Percentiles rank a stretch among this genome's conserved stretches.
Evolutionary conservation across 2,888 invertebrate genomes (phyloP).

Genomic region (Cecidostiba fungosa): DNA sequence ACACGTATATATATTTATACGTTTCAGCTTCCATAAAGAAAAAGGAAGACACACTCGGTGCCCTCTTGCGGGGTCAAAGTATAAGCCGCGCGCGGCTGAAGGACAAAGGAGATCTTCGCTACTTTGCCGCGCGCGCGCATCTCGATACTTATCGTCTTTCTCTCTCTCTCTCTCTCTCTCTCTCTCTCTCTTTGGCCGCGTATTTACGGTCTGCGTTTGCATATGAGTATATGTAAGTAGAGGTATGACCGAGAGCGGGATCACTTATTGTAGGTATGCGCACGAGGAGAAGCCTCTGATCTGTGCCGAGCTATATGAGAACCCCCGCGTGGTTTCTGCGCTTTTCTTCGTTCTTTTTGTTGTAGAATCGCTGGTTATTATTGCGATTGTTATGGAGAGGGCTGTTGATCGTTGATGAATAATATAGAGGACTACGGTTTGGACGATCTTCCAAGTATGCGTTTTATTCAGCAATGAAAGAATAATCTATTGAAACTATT

Average conservation of each 20-base stretch:
- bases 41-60: background rate
- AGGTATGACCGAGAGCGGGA: background rate
- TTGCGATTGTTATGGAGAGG: background rate
- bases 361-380: background rate
- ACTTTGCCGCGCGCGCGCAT: background rate
- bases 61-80: background rate
- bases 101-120: constrained; percentile 10
- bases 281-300: background rate
- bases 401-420: background rate
- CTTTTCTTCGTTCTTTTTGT: background rate
- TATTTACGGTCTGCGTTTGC: constrained; percentile 5
- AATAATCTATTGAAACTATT: too few species aligned
- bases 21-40: background rate
- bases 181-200: background rate
- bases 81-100: background rate
- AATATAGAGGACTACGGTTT: background rate
- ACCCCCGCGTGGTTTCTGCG: background rate
- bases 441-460: background rate
- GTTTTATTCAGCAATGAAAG: background rate
- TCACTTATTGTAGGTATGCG: constrained; percentile 12
- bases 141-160: constrained; percentile 1
- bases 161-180: background rate
- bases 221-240: background rate
- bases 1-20: background rate
- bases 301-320: background rate